These are phyloP conservation scores for Lophochroa leadbeateri DNA, from an alignment of 2,113 vertebrate species.

Conservation along the genomic window DNA sequence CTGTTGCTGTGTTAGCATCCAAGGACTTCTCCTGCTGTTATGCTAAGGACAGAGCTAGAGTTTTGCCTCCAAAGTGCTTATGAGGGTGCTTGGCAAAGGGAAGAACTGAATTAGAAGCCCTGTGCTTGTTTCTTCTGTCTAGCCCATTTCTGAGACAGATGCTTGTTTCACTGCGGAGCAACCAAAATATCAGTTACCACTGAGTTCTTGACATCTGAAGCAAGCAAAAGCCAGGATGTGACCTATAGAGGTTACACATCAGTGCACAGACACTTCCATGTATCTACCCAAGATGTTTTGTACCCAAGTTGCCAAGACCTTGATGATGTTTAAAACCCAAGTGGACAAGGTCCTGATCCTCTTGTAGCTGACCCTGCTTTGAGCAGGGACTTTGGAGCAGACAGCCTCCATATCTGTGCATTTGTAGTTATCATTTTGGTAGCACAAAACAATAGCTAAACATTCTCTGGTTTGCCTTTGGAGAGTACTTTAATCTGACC, in stretches of 20 bases:
- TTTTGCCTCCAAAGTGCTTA: neutral
- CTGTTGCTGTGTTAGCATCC: neutral
- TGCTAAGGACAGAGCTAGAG: neutral
- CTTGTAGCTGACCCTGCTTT: neutral
- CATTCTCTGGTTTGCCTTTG: neutral
- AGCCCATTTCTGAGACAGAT: neutral
- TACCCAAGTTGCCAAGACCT: neutral
- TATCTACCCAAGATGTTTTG: neutral
- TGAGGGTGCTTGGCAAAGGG: neutral
- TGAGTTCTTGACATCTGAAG: neutral
- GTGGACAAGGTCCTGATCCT: neutral
- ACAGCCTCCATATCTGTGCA: neutral
- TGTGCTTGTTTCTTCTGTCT: accelerated
- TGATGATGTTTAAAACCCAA: neutral
- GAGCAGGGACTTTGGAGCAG: neutral
- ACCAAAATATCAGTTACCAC: neutral
- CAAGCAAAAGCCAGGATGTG: neutral
- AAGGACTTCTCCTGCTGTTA: neutral
- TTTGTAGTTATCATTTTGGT: neutral
- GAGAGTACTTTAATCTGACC: neutral
- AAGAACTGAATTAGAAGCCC: neutral
- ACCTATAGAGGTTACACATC: neutral
- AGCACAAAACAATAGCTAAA: neutral
- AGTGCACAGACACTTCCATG: neutral
- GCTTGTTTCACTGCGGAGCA: neutral